Base-by-base conservation (phyloP, 2,797 vertebrate species). In the Choloepus didactylus region DNA sequence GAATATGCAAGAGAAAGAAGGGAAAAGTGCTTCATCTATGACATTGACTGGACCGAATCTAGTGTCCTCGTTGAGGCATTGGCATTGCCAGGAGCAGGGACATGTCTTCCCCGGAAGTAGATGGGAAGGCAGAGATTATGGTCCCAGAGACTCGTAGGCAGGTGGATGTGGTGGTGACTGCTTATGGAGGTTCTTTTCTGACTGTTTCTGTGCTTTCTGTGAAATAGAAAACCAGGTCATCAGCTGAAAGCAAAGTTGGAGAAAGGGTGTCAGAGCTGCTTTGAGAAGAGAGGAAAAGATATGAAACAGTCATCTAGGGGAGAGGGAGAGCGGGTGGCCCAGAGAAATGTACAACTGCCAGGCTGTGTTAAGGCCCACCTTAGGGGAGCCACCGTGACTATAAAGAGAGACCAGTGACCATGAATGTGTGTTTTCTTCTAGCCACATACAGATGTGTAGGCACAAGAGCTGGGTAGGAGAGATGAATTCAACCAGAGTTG, bases 301-400 rank as follows among this genome's bases (percentile, higher is more conserved):
- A 46, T 1, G 25, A 19, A 8, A 7, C 4, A 21, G 64, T 7
- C 41, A 1, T n/a, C 5, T 3, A 72, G 18, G n/a, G 18, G 9
- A 18, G 27, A 29, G 11, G 2, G 21, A 18, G 73, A 38, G 62
- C 3, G 18, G 38, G 3, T 4, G 7, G 9, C 14, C 16, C 0
- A 8, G 38, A 23, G 38, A 4, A 18, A 1, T 16, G 0, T 6
- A 1, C 0, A 8, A 1, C 27, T 0, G 2, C 35, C 44, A 18
- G 93, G 56, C 14, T 9, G 1, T 56, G 2, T 8, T 38, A 25
- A 25, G 23, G 38, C 69, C 64, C 67, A 70, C 69, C 6, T 38
- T 2, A 0, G 8, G 38, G 0, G 9, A 19, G 54, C 54, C 2
- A 0, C 35, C 3, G 1, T 0, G 31, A 19, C 0, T 5, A 1